phyloP scores from a whole-genome alignment of 2,888 invertebrate species.

The Pherbina coryleti region DNA sequence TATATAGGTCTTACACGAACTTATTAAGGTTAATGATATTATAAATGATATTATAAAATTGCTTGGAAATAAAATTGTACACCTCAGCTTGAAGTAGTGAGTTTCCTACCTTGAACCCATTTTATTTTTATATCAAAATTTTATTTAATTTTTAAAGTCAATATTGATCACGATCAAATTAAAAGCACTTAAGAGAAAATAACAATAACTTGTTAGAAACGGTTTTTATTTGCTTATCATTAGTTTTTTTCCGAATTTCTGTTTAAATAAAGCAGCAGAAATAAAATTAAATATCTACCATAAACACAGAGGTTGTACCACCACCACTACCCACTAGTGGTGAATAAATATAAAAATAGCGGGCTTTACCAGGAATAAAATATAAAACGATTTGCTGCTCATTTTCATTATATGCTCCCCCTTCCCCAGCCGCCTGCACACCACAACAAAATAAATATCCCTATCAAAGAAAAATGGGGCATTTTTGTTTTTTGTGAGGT shows the following conservation, averaged over 20 bases:
- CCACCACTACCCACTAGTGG: neutral
- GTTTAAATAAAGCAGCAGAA: neutral
- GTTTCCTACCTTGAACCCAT: too few relatives aligned
- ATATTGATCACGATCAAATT: neutral
- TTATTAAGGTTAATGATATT: too few relatives aligned
- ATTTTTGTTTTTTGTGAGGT: neutral
- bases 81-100: too few relatives aligned
- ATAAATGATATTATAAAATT: too few relatives aligned
- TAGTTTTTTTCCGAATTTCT: neutral
- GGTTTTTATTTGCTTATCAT: constrained; percentile 12
- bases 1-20: too few relatives aligned
- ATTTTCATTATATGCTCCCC: neutral
- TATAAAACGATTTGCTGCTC: constrained; percentile 6
- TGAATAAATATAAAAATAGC: neutral
- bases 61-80: too few relatives aligned
- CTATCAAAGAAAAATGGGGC: neutral
- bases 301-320: neutral
- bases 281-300: neutral
- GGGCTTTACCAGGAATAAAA: neutral
- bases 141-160: too few relatives aligned
- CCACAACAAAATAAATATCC: neutral
- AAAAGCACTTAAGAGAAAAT: neutral
- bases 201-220: constrained; percentile 9
- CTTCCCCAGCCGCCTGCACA: neutral
- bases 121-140: too few relatives aligned